A percentile compares a stretch with the other conserved stretches of the same genome.
These are phyloP conservation scores for Rhagophthalmus giganteus DNA, from an alignment of 2,888 invertebrate species.

Conservation along the genomic window DNA sequence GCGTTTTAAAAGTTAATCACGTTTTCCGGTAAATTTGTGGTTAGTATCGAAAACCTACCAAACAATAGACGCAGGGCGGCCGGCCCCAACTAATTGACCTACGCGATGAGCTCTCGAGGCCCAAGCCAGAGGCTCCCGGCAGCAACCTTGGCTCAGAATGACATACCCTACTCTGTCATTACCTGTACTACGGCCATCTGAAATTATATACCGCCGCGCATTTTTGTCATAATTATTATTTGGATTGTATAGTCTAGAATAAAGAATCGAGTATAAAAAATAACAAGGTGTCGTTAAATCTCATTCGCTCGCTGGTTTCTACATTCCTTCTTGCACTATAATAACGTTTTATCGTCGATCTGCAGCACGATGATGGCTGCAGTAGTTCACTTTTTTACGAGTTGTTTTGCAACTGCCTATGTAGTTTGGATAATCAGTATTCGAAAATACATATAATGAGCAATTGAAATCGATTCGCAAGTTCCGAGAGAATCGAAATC, in stretches of 20 bases:
- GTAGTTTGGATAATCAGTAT: slow-evolving; percentile 11
- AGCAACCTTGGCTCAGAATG: slow-evolving; percentile 49
- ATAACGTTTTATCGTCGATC: slow-evolving; percentile 36
- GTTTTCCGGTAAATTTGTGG: slow-evolving; percentile 1
- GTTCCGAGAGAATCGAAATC: slow-evolving; percentile 1
- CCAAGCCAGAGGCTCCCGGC: slow-evolving; percentile 46
- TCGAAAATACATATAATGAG: slow-evolving; percentile 9
- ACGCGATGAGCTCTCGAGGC: slow-evolving; percentile 37
- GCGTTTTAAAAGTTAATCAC: too few relatives aligned
- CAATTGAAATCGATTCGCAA: slow-evolving; percentile 12
- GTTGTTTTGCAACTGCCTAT: slow-evolving; percentile 26
- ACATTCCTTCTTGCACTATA: slow-evolving; percentile 37
- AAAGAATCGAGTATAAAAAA: slow-evolving; percentile 45
- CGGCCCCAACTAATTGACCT: slow-evolving; percentile 34
- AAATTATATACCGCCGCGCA: slow-evolving; percentile 50
- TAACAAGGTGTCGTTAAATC: slow-evolving; percentile 46
- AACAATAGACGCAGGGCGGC: slow-evolving; percentile 12
- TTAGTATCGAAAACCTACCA: neutral
- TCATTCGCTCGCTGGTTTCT: slow-evolving; percentile 33
- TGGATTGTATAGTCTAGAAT: slow-evolving; percentile 47
- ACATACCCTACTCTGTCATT: slow-evolving; percentile 51
- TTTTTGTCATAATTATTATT: slow-evolving; percentile 54
- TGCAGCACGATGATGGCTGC: slow-evolving; percentile 29
- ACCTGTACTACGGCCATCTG: slow-evolving; percentile 44
- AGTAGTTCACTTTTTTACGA: slow-evolving; percentile 26